These are phyloP conservation scores for Pachypanchax playfairii DNA, from an alignment of 2,113 vertebrate genomes.

Conservation along the genomic window DNA sequence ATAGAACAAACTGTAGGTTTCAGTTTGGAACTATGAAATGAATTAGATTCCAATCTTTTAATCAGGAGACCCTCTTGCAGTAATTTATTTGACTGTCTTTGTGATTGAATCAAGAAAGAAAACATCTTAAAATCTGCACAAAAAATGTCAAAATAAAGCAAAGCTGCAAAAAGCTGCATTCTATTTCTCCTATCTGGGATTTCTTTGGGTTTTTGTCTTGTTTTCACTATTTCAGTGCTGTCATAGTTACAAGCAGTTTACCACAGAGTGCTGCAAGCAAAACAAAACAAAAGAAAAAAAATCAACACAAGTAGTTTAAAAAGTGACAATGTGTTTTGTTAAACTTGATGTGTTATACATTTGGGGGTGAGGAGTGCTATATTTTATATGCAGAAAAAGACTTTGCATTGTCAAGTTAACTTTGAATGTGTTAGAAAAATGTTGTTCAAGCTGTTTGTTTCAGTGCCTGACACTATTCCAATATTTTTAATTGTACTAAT, in stretches of 20 bases:
- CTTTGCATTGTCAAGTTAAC: too few relatives aligned
- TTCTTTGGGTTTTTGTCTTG: not conserved
- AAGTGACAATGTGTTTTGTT: not conserved
- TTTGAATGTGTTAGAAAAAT: too few relatives aligned
- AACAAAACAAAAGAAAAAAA: not conserved
- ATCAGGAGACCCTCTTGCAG: not conserved
- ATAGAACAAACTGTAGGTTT: not conserved
- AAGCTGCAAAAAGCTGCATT: not conserved
- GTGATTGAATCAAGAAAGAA: not conserved
- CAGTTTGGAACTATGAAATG: constrained; percentile 1
- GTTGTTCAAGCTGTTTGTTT: too few relatives aligned
- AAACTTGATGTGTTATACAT: not conserved
- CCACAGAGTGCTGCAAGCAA: not conserved
- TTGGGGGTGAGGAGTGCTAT: not conserved
- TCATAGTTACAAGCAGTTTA: constrained; percentile 3
- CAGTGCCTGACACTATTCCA: too few relatives aligned
- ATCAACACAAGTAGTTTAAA: not conserved
- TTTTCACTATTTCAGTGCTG: not conserved
- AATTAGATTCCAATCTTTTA: not conserved
- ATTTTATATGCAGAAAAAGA: too few relatives aligned
- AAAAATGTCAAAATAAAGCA: not conserved
- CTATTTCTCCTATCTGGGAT: not conserved
- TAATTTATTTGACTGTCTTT: not conserved
- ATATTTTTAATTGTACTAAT: not conserved
- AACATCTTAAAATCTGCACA: not conserved